phyloP scores from a whole-genome alignment of 92 coral and sea anemone species.

The Chrysogorgia sp. region DNA sequence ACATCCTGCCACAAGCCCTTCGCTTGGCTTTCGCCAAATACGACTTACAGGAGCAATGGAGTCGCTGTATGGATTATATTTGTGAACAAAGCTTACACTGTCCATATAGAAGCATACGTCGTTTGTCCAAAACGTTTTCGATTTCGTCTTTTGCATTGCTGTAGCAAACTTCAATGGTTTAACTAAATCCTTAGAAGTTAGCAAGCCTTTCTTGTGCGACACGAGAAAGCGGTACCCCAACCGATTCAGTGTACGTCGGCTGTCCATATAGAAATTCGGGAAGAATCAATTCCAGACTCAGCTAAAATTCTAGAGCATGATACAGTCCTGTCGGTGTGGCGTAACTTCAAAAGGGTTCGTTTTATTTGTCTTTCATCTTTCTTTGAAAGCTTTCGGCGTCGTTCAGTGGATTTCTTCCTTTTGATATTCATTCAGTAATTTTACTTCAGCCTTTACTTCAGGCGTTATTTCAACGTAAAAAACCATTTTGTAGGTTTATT shows the following conservation, averaged over 20 bases:
- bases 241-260: constrained; percentile 26
- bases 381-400: constrained; percentile 8
- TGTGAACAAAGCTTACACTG: constrained; percentile 51
- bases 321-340: constrained; percentile 33
- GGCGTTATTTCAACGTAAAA: no score
- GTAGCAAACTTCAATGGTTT: constrained; percentile 41
- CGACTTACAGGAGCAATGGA: constrained; percentile 43
- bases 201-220: constrained; percentile 41
- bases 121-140: no score
- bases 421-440: no score
- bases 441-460: no score
- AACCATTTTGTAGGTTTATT: no score
- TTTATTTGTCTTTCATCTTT: no score
- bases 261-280: constrained; percentile 31
- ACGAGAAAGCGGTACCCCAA: constrained; percentile 25
- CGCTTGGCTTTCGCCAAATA: constrained; percentile 46
- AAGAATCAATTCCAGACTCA: constrained; percentile 25
- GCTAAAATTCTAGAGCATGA: constrained; percentile 25
- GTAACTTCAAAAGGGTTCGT: constrained; percentile 22
- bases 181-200: constrained; percentile 29
- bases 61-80: constrained; percentile 45
- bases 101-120: constrained; percentile 45
- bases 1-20: no score
- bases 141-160: constrained; percentile 6
- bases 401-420: no score